Percentiles rank a stretch among this genome's conserved stretches.
Evolutionary conservation across 2,113 vertebrate species (phyloP).

Genomic region (Lamprologus callipterus): DNA sequence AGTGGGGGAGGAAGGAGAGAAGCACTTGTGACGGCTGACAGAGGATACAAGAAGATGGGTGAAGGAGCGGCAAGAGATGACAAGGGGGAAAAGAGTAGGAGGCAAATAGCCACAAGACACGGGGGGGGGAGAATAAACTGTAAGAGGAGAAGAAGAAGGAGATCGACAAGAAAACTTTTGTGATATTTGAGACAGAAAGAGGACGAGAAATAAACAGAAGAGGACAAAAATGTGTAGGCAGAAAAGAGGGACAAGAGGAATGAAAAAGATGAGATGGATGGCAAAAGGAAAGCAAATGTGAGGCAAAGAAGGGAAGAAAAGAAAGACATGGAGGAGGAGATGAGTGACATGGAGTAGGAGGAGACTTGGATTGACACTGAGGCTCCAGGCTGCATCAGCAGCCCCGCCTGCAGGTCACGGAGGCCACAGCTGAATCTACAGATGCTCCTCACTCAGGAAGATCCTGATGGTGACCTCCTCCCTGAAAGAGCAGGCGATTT

Average conservation of each 20-base stretch:
- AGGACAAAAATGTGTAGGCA: neutral
- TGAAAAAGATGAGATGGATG: neutral
- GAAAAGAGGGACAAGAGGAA: neutral
- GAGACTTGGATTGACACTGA: neutral
- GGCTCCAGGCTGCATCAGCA: neutral
- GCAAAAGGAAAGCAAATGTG: neutral
- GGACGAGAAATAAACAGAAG: neutral
- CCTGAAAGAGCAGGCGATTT: conserved; percentile 59
- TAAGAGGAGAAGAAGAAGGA: neutral
- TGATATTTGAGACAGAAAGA: neutral
- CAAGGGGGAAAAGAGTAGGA: neutral
- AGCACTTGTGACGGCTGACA: neutral
- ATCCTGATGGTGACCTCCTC: conserved; percentile 53
- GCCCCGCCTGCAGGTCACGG: conserved; percentile 32
- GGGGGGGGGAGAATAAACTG: neutral
- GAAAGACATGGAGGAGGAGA: neutral
- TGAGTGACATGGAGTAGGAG: neutral
- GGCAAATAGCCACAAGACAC: neutral
- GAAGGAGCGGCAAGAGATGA: neutral
- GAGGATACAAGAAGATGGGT: neutral
- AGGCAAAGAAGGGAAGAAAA: neutral
- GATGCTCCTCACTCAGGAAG: conserved; percentile 43
- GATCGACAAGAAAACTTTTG: neutral
- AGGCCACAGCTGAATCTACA: conserved; percentile 73
- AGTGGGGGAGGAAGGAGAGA: neutral